Evolutionary conservation across 2,888 invertebrate species (phyloP).

Genomic region (Opisthograptis luteolata): DNA sequence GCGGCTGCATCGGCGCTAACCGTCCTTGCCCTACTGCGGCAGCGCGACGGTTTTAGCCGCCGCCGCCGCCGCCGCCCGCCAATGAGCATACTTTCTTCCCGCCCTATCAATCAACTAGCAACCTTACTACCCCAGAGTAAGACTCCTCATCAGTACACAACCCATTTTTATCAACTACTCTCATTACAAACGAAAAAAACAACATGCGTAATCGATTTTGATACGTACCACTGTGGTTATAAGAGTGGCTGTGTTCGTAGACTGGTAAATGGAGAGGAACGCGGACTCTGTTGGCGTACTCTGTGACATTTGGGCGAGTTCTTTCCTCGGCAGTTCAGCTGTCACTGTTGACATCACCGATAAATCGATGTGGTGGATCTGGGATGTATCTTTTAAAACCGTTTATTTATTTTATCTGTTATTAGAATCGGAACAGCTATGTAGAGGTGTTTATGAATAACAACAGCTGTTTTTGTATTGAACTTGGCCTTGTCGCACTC

Average conservation of each 20-base stretch:
- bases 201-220: constrained; percentile 42
- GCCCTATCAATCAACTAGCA: constrained; percentile 56
- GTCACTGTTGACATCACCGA: constrained; percentile 50
- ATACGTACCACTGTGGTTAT: constrained; percentile 49
- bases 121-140: constrained; percentile 56
- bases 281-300: constrained; percentile 62
- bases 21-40: constrained; percentile 82
- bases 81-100: constrained; percentile 64
- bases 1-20: constrained; percentile 70
- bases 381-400: background rate
- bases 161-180: constrained; percentile 45
- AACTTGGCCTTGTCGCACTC: constrained; percentile 20
- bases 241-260: constrained; percentile 41
- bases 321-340: constrained; percentile 46
- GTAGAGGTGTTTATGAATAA: constrained; percentile 2
- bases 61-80: constrained; percentile 65
- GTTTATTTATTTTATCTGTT: background rate
- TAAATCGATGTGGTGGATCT: constrained; percentile 39
- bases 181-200: constrained; percentile 51
- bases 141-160: constrained; percentile 38
- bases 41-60: constrained; percentile 72
- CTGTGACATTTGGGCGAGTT: constrained; percentile 73
- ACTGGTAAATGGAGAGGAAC: constrained; percentile 54
- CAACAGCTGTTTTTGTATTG: constrained; percentile 13
- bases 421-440: constrained; percentile 7